These are phyloP conservation scores for Pogonognathellus flavescens DNA, from an alignment of 1,140 invertebrate species.

Conservation along the genomic window DNA sequence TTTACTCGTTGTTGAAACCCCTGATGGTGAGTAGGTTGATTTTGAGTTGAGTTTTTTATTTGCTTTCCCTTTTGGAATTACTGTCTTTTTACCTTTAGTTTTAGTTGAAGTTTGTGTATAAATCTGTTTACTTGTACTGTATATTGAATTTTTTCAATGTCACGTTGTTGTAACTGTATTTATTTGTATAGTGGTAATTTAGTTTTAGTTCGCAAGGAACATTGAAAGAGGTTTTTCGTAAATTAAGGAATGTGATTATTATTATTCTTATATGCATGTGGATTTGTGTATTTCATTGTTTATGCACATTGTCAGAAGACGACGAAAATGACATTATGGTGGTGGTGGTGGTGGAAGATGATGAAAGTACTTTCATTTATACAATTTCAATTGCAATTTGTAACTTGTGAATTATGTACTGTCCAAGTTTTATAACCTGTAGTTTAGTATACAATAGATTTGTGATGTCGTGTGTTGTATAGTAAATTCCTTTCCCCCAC, in stretches of 20 bases:
- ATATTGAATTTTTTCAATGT: background rate
- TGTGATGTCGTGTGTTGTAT: background rate
- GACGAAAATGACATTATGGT: slow-evolving; percentile 26
- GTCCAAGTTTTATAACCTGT: too few relatives aligned
- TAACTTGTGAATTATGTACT: too few relatives aligned
- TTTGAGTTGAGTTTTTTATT: slow-evolving; percentile 6
- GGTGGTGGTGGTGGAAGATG: slow-evolving; percentile 31
- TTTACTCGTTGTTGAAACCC: slow-evolving; percentile 46
- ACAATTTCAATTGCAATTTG: too few relatives aligned
- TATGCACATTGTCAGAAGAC: slow-evolving; percentile 28
- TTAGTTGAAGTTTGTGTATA: slow-evolving; percentile 1
- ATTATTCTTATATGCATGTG: slow-evolving; percentile 33
- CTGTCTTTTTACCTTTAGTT: too few relatives aligned
- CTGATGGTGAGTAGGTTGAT: slow-evolving; percentile 58
- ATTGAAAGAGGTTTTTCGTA: too few relatives aligned
- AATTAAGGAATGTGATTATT: background rate
- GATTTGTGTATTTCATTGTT: slow-evolving; percentile 28
- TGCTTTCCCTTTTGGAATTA: too few relatives aligned
- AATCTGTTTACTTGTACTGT: background rate
- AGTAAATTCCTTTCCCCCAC: background rate
- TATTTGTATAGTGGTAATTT: background rate
- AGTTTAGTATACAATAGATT: too few relatives aligned
- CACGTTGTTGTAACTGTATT: background rate
- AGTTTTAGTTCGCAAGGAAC: slow-evolving; percentile 16
- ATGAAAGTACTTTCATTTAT: slow-evolving; percentile 33